Evolutionary conservation across 2,113 vertebrate species (phyloP), one percentile per base, ranked within the genome.

Genomic region (Myrmophylax atrothorax): DNA sequence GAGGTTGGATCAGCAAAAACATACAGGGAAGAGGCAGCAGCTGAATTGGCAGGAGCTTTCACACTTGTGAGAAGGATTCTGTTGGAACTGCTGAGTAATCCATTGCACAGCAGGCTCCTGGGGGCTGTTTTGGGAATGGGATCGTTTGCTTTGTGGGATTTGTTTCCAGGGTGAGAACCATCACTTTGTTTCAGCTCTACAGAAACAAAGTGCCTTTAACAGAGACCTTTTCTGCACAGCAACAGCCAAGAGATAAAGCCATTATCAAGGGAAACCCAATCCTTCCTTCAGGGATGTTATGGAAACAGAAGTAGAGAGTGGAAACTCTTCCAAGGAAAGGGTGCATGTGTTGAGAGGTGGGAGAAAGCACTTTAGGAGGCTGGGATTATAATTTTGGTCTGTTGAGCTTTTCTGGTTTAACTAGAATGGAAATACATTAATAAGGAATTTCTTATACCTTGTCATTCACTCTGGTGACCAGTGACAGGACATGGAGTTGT

Each of bases 21-120:
- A 42, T 9, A 2, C n/a, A 42, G 86, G 12, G 56, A 72, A 72
- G 33, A 55, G 26, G 25, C 26, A 60, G n/a, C 5, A 60, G 76
- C 37, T 78, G 81, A 56, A 22, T 68, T 78, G 75, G 3, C 6
- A 4, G 62, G 56, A 37, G 64, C 16, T 78, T 50, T 0, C 50
- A 59, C 49, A n/a, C 12, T 52, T 5, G 5, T 81, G 70, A 72
- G 69, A 92, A 84, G 47, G 76, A 63, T 92, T 93, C 73, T 94
- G 87, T 84, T 64, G 52, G 26, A 93, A 92, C 47, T 7, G 77
- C 87, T 92, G 87, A 94, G 49, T 12, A 91, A 95, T 15, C 77
- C 44, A 0, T 53, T 14, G 59, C 47, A 18, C 38, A 19, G 80
- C 7, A 33, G 50, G 44, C 29, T 84, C 80, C 84, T 44, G 87